Evolutionary conservation across 2,797 vertebrate species (phyloP).

Genomic region (Syngnathus rostellatus): DNA sequence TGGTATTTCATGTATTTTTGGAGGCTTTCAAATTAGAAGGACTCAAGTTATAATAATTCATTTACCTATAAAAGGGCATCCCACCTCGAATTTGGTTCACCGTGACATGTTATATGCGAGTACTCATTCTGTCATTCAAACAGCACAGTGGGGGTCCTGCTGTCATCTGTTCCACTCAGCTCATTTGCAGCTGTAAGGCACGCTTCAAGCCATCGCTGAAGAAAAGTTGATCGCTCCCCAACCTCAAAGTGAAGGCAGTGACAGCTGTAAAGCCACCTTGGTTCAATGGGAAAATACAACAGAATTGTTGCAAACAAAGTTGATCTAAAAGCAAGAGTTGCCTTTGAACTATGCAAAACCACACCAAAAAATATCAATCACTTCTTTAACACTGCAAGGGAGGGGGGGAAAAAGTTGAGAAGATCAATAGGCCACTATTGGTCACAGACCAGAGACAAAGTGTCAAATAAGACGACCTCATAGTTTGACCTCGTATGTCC

Average conservation of each 20-base stretch:
- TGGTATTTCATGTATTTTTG: constrained; percentile 9
- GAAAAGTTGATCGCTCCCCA: constrained; percentile 8
- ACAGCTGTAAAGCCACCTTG: not conserved
- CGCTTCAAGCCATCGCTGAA: constrained; percentile 9
- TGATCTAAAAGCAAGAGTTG: not conserved
- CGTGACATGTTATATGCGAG: constrained; percentile 6
- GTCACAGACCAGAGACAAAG: not conserved
- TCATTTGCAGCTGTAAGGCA: constrained; percentile 1
- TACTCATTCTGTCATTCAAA: constrained; percentile 28
- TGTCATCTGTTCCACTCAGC: constrained; percentile 21
- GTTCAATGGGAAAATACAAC: not conserved
- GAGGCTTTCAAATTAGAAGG: constrained; percentile 8
- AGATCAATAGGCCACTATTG: not conserved
- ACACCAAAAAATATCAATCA: not conserved
- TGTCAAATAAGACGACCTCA: not conserved
- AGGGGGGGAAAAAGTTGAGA: not conserved
- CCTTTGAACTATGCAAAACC: not conserved
- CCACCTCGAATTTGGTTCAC: constrained; percentile 15
- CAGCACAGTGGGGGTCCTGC: constrained; percentile 14
- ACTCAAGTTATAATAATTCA: constrained; percentile 8
- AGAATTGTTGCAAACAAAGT: not conserved
- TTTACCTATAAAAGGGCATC: not conserved
- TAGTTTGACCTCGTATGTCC: too few relatives aligned
- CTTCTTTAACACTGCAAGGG: not conserved
- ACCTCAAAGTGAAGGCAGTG: constrained; percentile 13